These are phyloP conservation scores for Achlya flavicornis DNA, from an alignment of 2,888 invertebrate genomes.

Conservation along the genomic window DNA sequence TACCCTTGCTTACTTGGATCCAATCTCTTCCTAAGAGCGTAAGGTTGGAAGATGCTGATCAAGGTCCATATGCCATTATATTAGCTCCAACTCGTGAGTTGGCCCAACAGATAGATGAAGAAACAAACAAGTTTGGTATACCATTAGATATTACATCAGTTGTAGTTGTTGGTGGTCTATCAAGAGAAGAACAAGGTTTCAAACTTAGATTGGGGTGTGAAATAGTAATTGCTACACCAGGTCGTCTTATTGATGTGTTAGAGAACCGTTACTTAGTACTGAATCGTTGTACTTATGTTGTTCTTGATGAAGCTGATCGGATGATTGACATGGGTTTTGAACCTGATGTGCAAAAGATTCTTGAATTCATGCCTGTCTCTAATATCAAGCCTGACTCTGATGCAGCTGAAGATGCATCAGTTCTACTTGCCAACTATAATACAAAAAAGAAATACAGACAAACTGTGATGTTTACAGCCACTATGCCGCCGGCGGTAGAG, in stretches of 20 bases:
- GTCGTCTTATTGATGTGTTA: slow-evolving; percentile 98
- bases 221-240: slow-evolving; percentile 99
- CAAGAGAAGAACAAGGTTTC: slow-evolving; percentile 99
- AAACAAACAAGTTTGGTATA: slow-evolving; percentile 98
- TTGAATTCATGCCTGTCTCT: slow-evolving; percentile 98
- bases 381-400: slow-evolving; percentile 99
- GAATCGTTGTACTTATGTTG: slow-evolving; percentile 99
- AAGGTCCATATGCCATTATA: slow-evolving; percentile 99
- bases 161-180: slow-evolving; percentile 98
- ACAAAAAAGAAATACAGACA: slow-evolving; percentile 98
- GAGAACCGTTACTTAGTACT: slow-evolving; percentile 99
- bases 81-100: slow-evolving; percentile 99
- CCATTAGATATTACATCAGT: slow-evolving; percentile 96
- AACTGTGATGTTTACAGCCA: slow-evolving; percentile 99
- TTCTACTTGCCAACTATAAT: slow-evolving; percentile 96
- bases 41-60: slow-evolving; percentile 94
- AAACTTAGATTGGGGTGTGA: slow-evolving; percentile 98
- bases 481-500: slow-evolving; percentile 99
- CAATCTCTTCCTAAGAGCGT: slow-evolving; percentile 98
- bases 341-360: slow-evolving; percentile 98
- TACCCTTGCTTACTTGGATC: slow-evolving; percentile 98
- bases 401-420: slow-evolving; percentile 97
- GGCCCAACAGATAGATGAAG: slow-evolving; percentile 99
- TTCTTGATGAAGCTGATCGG: slow-evolving; percentile 97
- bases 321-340: slow-evolving; percentile 99